Percentiles rank a stretch among this genome's conserved stretches.
phyloP scores from a whole-genome alignment of 2,797 vertebrate genomes.

The Pantherophis vulpinus region DNA sequence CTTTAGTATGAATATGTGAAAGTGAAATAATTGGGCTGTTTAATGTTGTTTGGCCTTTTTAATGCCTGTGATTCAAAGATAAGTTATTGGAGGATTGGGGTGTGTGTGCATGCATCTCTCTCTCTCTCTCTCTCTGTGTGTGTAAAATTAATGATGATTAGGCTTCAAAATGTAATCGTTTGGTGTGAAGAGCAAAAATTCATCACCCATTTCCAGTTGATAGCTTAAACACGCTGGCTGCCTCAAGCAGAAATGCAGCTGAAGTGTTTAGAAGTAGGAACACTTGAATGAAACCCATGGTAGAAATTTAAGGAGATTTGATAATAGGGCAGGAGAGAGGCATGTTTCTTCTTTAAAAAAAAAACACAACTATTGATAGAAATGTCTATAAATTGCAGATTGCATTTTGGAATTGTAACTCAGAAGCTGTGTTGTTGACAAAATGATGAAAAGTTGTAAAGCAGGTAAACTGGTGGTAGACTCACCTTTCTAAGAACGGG shows the following conservation, averaged over 20 bases:
- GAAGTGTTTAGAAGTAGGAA: constrained; percentile 13
- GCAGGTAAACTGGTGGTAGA: constrained; percentile 9
- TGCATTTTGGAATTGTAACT: constrained; percentile 8
- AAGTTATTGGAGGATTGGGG: neutral
- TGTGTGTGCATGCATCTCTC: neutral
- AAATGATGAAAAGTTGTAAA: constrained; percentile 11
- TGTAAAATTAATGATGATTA: neutral
- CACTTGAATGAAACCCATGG: constrained; percentile 19
- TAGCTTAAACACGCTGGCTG: constrained; percentile 19
- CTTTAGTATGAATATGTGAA: constrained; percentile 42
- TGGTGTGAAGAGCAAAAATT: neutral
- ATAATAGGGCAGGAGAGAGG: neutral
- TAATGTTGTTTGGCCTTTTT: neutral
- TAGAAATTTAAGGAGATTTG: neutral
- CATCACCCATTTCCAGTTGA: constrained; percentile 18
- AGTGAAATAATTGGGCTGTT: constrained; percentile 15
- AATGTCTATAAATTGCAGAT: constrained; percentile 27
- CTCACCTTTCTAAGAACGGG: constrained; percentile 11
- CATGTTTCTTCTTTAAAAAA: neutral
- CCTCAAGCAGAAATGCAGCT: constrained; percentile 11
- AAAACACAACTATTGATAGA: neutral
- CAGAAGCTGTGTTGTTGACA: constrained; percentile 6
- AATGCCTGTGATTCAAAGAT: constrained; percentile 18
- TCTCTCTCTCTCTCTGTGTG: neutral
- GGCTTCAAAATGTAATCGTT: constrained; percentile 6